Evolutionary conservation across 2,113 vertebrate species (phyloP).

Genomic region (Myotis davidii): DNA sequence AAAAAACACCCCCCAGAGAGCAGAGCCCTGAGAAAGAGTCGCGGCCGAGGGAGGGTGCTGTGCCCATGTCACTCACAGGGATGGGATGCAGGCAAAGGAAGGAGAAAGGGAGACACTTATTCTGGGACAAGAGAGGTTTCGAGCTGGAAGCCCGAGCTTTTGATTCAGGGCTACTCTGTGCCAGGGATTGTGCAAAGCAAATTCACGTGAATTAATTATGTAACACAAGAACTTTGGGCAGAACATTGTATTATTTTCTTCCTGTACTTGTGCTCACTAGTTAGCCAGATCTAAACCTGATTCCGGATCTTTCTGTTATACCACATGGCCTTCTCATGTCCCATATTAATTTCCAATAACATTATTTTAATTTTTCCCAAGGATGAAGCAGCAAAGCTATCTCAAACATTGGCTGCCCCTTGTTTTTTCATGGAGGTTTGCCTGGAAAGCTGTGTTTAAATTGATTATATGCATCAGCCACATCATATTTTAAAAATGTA

Average conservation of each 20-base stretch:
- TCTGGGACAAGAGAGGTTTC: background rate
- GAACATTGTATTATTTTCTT: constrained; percentile 4
- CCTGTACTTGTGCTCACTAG: rapidly evolving
- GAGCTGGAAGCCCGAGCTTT: background rate
- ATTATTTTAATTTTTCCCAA: background rate
- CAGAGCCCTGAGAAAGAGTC: background rate
- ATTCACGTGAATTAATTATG: background rate
- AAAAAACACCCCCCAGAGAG: background rate
- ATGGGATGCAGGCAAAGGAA: background rate
- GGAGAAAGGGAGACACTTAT: background rate
- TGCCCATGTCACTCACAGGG: background rate
- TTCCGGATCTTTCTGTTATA: background rate
- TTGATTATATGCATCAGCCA: background rate
- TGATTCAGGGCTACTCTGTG: background rate
- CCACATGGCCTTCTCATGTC: background rate
- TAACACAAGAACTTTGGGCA: background rate
- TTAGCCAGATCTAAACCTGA: background rate
- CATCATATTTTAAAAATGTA: background rate
- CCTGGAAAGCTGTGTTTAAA: background rate
- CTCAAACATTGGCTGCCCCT: background rate
- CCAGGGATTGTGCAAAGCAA: background rate
- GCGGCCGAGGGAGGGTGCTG: rapidly evolving
- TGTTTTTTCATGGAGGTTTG: background rate
- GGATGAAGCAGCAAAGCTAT: background rate
- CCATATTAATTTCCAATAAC: background rate